Percentiles rank a stretch among this genome's conserved stretches.
phyloP scores from a whole-genome alignment of 1,140 invertebrate genomes.

The Zelostemma sp. region DNA sequence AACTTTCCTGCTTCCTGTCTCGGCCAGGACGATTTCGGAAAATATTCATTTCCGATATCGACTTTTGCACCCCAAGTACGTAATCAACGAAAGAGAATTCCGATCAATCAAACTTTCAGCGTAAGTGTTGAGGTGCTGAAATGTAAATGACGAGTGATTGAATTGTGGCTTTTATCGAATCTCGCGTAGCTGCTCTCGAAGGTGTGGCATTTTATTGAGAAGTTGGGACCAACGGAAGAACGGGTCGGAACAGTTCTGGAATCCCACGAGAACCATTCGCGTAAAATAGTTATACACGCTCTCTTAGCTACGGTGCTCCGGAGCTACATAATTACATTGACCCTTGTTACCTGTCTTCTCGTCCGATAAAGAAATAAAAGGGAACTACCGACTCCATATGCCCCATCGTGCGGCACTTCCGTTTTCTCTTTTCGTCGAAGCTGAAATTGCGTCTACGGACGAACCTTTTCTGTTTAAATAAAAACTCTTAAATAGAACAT shows the following conservation, averaged over 20 bases:
- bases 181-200: conserved; percentile 37
- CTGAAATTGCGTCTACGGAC: conserved; percentile 26
- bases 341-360: conserved; percentile 56
- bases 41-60: too few species aligned
- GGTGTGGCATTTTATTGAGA: conserved; percentile 54
- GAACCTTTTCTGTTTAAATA: conserved; percentile 27
- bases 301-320: conserved; percentile 50
- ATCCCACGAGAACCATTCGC: conserved; percentile 59
- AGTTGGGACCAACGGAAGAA: conserved; percentile 35
- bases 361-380: conserved; percentile 48
- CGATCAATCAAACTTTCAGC: too few species aligned
- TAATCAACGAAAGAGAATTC: too few species aligned
- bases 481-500: too few species aligned
- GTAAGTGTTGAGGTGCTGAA: conserved; percentile 5
- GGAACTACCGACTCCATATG: conserved; percentile 37
- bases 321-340: conserved; percentile 63
- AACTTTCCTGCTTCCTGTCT: too few species aligned
- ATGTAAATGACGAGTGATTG: conserved; percentile 39
- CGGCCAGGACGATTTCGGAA: too few species aligned
- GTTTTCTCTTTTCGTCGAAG: conserved; percentile 38
- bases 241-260: conserved; percentile 39
- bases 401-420: conserved; percentile 26
- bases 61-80: too few species aligned
- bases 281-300: conserved; percentile 58
- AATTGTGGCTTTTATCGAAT: conserved; percentile 41